These are phyloP conservation scores for Actinostola sp. DNA, from an alignment of 92 coral and sea anemone genomes.

Conservation along the genomic window DNA sequence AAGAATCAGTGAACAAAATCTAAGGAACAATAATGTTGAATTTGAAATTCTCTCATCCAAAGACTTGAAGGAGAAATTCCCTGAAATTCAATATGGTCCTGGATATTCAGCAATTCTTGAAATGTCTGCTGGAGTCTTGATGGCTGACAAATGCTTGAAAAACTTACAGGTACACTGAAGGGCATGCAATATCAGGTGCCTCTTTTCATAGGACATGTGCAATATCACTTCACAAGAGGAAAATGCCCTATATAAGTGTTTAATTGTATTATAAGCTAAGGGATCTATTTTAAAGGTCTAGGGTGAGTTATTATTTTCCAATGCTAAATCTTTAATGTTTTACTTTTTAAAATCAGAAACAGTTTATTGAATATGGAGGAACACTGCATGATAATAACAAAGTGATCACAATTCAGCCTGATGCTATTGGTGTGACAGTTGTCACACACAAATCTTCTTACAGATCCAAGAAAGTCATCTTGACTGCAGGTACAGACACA, in stretches of 20 bases:
- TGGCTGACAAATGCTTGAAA: conserved; percentile 77
- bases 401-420: conserved; percentile 72
- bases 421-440: conserved; percentile 56
- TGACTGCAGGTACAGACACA: conserved; percentile 67
- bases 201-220: no score
- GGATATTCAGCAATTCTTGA: conserved; percentile 56
- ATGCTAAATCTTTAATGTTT: neutral
- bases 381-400: conserved; percentile 66
- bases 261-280: no score
- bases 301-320: no score
- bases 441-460: conserved; percentile 52
- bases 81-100: conserved; percentile 51
- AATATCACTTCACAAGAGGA: no score
- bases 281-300: no score
- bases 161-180: conserved; percentile 68
- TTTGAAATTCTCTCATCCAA: conserved; percentile 44
- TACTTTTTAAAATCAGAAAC: conserved; percentile 48
- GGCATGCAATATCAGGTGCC: no score
- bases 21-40: conserved; percentile 38
- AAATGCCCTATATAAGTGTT: no score
- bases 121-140: conserved; percentile 61
- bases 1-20: conserved; percentile 19
- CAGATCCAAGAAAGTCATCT: conserved; percentile 58
- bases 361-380: conserved; percentile 85
- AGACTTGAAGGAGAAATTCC: conserved; percentile 43